These are phyloP conservation scores for Leptobrachium leishanense DNA, from an alignment of 2,113 vertebrate species.

Conservation along the genomic window DNA sequence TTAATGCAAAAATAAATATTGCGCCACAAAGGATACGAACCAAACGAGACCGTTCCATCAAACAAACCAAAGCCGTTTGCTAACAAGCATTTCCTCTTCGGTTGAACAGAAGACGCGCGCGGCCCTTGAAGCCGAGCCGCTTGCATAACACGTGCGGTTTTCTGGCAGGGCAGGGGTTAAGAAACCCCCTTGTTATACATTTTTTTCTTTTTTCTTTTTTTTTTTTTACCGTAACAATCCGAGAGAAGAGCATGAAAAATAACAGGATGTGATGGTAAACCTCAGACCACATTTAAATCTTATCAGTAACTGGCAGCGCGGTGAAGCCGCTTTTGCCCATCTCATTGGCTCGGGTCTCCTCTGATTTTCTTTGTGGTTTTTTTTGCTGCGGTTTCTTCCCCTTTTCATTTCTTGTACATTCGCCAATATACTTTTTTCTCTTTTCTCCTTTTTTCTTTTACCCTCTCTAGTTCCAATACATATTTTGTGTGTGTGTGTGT, in stretches of 20 bases:
- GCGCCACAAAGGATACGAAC: background rate
- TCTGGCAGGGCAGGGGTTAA: conserved; percentile 19
- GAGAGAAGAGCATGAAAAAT: conserved; percentile 17
- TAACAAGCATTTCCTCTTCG: too few species aligned
- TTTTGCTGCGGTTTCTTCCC: conserved; percentile 40
- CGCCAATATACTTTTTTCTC: conserved; percentile 9
- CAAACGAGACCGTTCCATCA: background rate
- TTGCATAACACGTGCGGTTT: background rate
- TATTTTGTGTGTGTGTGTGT: too few species aligned
- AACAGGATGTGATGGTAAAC: conserved; percentile 47
- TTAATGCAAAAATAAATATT: background rate
- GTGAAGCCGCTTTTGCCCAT: conserved; percentile 2
- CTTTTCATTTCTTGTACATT: background rate
- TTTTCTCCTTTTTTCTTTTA: background rate
- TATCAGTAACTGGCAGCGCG: conserved; percentile 38
- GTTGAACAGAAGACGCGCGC: background rate
- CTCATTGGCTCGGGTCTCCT: conserved; percentile 29
- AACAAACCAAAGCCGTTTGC: too few species aligned
- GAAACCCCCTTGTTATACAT: too few species aligned
- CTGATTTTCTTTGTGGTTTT: conserved; percentile 40
- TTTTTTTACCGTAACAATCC: conserved; percentile 36
- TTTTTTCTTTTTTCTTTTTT: conserved; percentile 1
- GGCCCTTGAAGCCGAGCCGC: background rate
- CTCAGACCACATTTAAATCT: conserved; percentile 44
- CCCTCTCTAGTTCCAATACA: background rate